Base-by-base conservation (phyloP, 2,113 vertebrate genomes). In the Aleadryas rufinucha region DNA sequence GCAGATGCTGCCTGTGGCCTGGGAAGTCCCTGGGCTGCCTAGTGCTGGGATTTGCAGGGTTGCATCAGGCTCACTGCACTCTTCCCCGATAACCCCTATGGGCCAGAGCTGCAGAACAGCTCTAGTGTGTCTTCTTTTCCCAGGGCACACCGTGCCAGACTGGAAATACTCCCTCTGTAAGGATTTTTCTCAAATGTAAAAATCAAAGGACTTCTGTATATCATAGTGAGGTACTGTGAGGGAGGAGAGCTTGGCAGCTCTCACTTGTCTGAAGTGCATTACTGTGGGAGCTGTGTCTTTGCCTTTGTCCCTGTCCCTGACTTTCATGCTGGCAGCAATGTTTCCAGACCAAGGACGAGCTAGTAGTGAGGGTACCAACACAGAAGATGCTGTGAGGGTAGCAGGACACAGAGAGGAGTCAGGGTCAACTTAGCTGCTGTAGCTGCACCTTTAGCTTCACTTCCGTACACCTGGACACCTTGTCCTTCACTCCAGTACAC, bases 281-380 rank as follows among this genome's bases (percentile, higher is more conserved):
- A n/a, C 44, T 56, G 24, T 69, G 71, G 79, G 52, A 95, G 27
- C 39, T 41, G 24, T 69, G 45, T 12, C 82, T 95, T 78, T 24
- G 39, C 39, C 44, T 86, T 83, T 63, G 2, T 12, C 35, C 12
- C 4, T 2, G 6, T 59, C 39, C 26, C 69, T 37, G 47, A 23
- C 39, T 47, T 56, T 31, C 35, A 28, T 17, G 49, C 44, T 52
- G 70, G 44, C 39, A 88, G 65, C 2, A 4, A 16, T 21, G 21
- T 26, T 80, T 75, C 63, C 63, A 42, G 68, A 30, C 14, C 49
- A 52, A 52, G 44, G 50, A 35, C 35, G 57, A 52, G 52, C 50
- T 1, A 52, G 6, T 0, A 6, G 33, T 27, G 42, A 21, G 42
- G 42, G 24, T 64, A 61, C 33, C 0, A 0, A 18, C 42, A 30